phyloP scores from a whole-genome alignment of 2,113 vertebrate species.

The Addax nasomaculatus region DNA sequence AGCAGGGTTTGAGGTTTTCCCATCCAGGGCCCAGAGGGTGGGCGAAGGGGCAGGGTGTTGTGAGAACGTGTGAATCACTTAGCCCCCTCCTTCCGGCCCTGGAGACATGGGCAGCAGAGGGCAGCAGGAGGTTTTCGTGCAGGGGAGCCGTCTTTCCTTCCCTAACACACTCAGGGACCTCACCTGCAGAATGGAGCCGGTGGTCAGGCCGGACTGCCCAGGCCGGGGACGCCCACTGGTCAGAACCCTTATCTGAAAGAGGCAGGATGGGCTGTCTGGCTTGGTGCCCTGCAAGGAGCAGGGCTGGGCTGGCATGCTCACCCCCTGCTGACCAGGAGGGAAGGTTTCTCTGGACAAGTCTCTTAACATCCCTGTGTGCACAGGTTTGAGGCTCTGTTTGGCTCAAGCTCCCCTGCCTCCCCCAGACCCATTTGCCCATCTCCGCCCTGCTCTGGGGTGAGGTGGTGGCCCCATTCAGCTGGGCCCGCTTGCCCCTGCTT shows the following conservation, averaged over 20 bases:
- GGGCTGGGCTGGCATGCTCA: neutral
- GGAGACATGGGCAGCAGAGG: neutral
- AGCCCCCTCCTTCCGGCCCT: neutral
- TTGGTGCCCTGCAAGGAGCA: neutral
- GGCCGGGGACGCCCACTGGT: rapidly evolving
- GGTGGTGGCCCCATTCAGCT: neutral
- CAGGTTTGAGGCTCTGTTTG: rapidly evolving
- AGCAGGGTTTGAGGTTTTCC: neutral
- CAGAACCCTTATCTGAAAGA: neutral
- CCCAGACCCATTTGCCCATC: neutral
- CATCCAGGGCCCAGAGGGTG: neutral
- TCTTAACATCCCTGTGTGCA: rapidly evolving
- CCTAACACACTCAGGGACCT: rapidly evolving
- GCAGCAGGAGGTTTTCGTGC: rapidly evolving
- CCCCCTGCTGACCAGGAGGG: rapidly evolving
- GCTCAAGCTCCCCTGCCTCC: neutral
- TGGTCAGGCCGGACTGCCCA: rapidly evolving
- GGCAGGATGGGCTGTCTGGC: neutral
- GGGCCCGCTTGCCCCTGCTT: rapidly evolving
- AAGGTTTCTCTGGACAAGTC: too few species aligned
- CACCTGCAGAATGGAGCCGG: rapidly evolving
- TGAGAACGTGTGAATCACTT: rapidly evolving
- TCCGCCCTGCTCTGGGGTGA: neutral
- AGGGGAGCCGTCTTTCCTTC: rapidly evolving
- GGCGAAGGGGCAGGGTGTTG: neutral